Percentiles rank a stretch among this genome's conserved stretches.
phyloP scores from a whole-genome alignment of 1,140 invertebrate species.

The Eupristina koningsbergeri region DNA sequence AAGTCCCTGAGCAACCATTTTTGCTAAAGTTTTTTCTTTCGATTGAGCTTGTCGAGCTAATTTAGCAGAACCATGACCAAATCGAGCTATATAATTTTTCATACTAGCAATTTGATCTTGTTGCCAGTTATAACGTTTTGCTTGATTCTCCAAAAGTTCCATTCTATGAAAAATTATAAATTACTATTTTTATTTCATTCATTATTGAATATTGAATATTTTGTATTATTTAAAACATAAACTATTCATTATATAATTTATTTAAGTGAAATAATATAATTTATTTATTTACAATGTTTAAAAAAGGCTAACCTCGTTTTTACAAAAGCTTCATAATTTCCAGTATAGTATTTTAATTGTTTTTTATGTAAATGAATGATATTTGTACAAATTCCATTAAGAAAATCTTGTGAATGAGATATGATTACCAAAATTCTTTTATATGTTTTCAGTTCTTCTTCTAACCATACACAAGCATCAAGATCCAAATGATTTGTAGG shows the following conservation, averaged over 20 bases:
- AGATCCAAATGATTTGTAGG: slow-evolving; percentile 99
- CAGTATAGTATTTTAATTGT: slow-evolving; percentile 94
- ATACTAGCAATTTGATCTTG: slow-evolving; percentile 99
- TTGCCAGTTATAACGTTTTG: slow-evolving; percentile 99
- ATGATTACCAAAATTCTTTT: slow-evolving; percentile 98
- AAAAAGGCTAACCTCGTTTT: slow-evolving; percentile 71
- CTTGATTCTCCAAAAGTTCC: slow-evolving; percentile 98
- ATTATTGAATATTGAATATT: too few species aligned
- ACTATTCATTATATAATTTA: too few species aligned
- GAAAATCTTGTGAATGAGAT: slow-evolving; percentile 99
- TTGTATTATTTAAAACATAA: too few species aligned
- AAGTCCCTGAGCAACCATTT: slow-evolving; percentile 98
- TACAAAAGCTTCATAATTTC: slow-evolving; percentile 97
- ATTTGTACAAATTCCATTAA: slow-evolving; percentile 99
- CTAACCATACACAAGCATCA: slow-evolving; percentile 99
- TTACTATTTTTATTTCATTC: neutral
- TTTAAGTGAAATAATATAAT: too few species aligned
- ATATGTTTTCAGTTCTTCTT: slow-evolving; percentile 96
- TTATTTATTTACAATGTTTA: too few species aligned
- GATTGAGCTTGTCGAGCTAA: slow-evolving; percentile 98
- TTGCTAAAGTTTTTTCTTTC: slow-evolving; percentile 98
- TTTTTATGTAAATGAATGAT: slow-evolving; percentile 97
- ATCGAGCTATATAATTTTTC: slow-evolving; percentile 99
- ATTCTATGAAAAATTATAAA: slow-evolving; percentile 72
- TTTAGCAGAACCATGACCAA: slow-evolving; percentile 99